These are phyloP conservation scores for Propithecus perrieri DNA, from an alignment of 2,797 vertebrate genomes.

Conservation along the genomic window DNA sequence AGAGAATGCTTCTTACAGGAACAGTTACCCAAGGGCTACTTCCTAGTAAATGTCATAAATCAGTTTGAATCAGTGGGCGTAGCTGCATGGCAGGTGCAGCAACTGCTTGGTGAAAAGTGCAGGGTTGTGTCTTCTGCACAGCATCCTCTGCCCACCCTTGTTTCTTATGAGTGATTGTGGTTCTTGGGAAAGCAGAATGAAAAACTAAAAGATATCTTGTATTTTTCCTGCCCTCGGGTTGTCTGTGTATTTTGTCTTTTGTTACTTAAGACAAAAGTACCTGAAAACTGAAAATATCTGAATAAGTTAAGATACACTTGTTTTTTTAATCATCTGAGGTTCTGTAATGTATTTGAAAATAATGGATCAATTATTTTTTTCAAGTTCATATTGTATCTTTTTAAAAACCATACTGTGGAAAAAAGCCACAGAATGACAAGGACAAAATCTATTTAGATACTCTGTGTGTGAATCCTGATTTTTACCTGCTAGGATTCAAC, in stretches of 20 bases:
- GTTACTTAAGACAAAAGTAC: conserved; percentile 45
- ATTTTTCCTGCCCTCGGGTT: not conserved
- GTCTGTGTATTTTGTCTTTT: conserved; percentile 42
- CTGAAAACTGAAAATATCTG: conserved; percentile 50
- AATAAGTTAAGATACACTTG: not conserved
- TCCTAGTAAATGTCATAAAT: not conserved
- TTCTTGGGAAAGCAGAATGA: conserved; percentile 30
- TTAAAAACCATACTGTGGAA: not conserved
- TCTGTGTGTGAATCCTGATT: not conserved
- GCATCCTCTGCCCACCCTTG: not conserved
- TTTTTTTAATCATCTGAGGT: not conserved
- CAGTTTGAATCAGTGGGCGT: accelerated
- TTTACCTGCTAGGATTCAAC: not conserved
- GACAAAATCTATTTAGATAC: not conserved
- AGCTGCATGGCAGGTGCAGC: not conserved
- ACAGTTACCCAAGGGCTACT: not conserved
- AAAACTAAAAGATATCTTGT: not conserved
- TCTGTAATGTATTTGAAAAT: not conserved
- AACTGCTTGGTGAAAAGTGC: not conserved
- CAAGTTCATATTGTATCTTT: not conserved
- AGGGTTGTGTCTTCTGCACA: not conserved
- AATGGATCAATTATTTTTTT: not conserved
- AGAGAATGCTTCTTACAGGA: not conserved
- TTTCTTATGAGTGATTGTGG: not conserved
- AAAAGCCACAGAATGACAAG: not conserved